Evolutionary conservation across 1,140 invertebrate species (phyloP), one percentile per base, ranked within the genome.

Genomic region (Micrasema longulum): DNA sequence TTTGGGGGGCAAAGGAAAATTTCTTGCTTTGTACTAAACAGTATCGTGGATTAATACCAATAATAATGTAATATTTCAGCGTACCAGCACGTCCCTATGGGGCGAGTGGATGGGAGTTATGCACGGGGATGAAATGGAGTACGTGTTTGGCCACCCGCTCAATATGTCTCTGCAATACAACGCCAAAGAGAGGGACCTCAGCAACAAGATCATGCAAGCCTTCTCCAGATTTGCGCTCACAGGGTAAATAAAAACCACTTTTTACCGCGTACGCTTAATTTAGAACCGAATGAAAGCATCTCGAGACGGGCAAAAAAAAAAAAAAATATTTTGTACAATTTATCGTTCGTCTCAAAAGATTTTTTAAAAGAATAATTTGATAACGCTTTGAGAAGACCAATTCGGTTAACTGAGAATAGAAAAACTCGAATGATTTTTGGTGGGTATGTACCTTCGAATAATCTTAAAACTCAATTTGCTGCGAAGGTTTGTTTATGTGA

Each of bases 81-180:
- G 95, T 74, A 95, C 93, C 10, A 93, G 92, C 78, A 93, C 91
- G 10, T 94, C 92, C 78, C 86, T 95, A 22, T 98, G 96, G 97
- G 96, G 95, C 14, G 89, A 95, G 79, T 98, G 97, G 97, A 97
- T 98, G 95, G 97, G 97, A 0, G 95, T 97, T 45, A 91, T 98
- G 88, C 97, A 99, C 78, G 97, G 94, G 2, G 96, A 98, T 79
- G 97, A 99, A 83, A 95, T 99, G 77, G 94, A 96, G 83, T 98
- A 97, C 83, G 93, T 97, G 62, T 98, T 98, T 78, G 97, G 97
- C 14, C 93, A 95, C 81, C 95, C 95, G 2, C 84, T 97, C 64
- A 95, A 96, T 84, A 89, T 88, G 82, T 93, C 93, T 23, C 83
- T 94, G 62, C 87, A 91, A 78, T 97, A 95, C 84, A 93, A 90